Base-by-base conservation (phyloP, 1,140 invertebrate species). In the Oncopodura yosiiana region DNA sequence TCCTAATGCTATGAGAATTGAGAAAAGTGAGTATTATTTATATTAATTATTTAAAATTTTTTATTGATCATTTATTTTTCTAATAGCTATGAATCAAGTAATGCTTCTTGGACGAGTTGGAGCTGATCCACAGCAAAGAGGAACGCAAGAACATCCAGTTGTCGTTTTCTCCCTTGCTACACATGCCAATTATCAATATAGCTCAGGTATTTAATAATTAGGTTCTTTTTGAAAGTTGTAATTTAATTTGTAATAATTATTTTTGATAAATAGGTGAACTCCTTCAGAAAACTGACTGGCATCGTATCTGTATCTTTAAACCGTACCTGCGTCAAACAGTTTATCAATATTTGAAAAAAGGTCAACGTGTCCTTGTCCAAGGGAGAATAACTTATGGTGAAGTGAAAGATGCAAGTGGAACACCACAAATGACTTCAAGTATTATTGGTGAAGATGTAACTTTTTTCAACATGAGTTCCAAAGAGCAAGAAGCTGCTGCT, bases 161-260 rank as follows among this genome's bases (percentile, higher is more conserved):
- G 80, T 91, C 41, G 78, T 87, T 48, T 94, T 95, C 72, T 89
- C 89, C 8, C 61, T 95, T 41, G 92, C 91, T 3, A 95, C 92
- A 26, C 84, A 92, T 66, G 79, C 78, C 11, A 89, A 86, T 70
- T 91, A 87, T 66, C 83, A 81, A 67, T 72, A 74, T 60, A 69
- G 70, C 2, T 65, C 68, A 61, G 75, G 76, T 78, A 69, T 34
- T n/a, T n/a, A n/a, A n/a, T n/a, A n/a, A n/a, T n/a, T n/a, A n/a
- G n/a, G n/a, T n/a, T n/a, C n/a, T n/a, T n/a, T n/a, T n/a, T n/a
- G n/a, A n/a, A n/a, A n/a, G 18, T 19, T 32, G n/a, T 42, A 8
- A 41, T 53, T 29, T 18, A 51, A 43, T 43, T 50, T 38, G 36
- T 4, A 27, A 24, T 27, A 18, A 3, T 43, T 29, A 42, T 36